phyloP scores from a whole-genome alignment of 2,797 vertebrate species.

The Salarias fasciatus region DNA sequence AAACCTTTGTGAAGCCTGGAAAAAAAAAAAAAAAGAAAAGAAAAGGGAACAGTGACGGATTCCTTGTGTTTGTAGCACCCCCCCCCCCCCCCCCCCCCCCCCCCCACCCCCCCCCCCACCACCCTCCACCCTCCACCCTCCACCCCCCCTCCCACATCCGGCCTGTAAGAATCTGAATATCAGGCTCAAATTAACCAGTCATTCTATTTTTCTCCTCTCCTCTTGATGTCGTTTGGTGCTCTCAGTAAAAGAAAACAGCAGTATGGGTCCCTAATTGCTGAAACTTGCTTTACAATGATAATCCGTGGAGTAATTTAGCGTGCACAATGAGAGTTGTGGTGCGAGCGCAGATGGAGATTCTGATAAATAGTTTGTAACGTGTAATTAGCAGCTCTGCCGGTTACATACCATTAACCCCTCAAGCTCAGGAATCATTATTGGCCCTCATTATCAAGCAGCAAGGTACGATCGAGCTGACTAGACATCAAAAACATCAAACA shows the following conservation, averaged over 20 bases:
- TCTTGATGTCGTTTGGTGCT: conserved; percentile 64
- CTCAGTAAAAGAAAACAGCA: conserved; percentile 89
- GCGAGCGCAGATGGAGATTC: conserved; percentile 96
- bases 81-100: too few species aligned
- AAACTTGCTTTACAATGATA: conserved; percentile 99
- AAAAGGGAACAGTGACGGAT: conserved; percentile 46
- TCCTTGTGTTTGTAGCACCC: conserved; percentile 12
- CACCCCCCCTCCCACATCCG: conserved; percentile 20
- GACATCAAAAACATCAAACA: conserved; percentile 90
- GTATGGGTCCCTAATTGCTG: conserved; percentile 94
- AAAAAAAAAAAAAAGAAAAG: conserved; percentile 7
- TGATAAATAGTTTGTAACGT: conserved; percentile 99
- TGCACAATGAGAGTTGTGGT: conserved; percentile 93
- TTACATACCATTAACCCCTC: conserved; percentile 99
- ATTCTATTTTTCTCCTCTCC: conserved; percentile 69
- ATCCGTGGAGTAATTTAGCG: conserved; percentile 99
- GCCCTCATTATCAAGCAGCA: conserved; percentile 97
- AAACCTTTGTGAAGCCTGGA: conserved; percentile 44
- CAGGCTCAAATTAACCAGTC: conserved; percentile 77
- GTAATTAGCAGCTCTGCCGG: conserved; percentile 98
- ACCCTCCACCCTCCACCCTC: too few species aligned
- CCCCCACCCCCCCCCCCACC: conserved; percentile 16
- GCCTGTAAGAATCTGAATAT: conserved; percentile 59
- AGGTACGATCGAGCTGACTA: conserved; percentile 99
- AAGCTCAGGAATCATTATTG: conserved; percentile 96